Percentiles rank a stretch among this genome's conserved stretches.
phyloP scores from a whole-genome alignment of 2,113 vertebrate species.

The Hyperoodon ampullatus region DNA sequence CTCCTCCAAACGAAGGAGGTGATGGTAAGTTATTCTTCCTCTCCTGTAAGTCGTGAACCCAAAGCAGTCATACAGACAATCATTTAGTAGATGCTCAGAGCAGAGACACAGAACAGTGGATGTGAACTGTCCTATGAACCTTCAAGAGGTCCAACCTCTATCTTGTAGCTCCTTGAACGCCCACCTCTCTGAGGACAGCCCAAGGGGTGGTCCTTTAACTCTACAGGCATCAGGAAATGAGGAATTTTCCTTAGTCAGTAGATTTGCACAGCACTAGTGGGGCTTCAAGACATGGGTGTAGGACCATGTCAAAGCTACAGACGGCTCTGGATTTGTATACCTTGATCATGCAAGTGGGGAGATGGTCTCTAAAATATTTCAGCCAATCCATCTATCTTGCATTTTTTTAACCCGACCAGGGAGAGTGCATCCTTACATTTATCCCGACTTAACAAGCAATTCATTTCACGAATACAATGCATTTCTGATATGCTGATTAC shows the following conservation, averaged over 20 bases:
- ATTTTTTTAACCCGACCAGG: neutral
- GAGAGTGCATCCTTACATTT: neutral
- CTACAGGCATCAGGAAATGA: too few species aligned
- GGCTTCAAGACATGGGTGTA: fast-evolving
- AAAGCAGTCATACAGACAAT: fast-evolving
- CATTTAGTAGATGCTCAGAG: fast-evolving
- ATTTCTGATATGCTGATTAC: neutral
- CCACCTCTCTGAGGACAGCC: neutral
- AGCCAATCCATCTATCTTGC: too few species aligned
- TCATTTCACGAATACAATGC: neutral
- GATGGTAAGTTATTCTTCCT: too few species aligned
- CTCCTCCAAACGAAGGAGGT: fast-evolving
- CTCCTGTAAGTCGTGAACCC: neutral
- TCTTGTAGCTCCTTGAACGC: fast-evolving
- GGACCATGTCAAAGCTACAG: fast-evolving
- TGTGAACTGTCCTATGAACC: fast-evolving
- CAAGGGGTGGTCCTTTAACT: neutral
- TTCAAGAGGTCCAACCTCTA: neutral
- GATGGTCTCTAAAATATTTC: neutral
- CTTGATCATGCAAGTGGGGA: fast-evolving
- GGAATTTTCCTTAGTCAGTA: neutral
- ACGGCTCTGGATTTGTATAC: fast-evolving
- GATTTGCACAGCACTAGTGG: fast-evolving
- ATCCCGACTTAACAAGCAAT: fast-evolving
- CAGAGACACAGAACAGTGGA: neutral